Base-by-base conservation (phyloP, 2,797 vertebrate species). In the Otus scops region DNA sequence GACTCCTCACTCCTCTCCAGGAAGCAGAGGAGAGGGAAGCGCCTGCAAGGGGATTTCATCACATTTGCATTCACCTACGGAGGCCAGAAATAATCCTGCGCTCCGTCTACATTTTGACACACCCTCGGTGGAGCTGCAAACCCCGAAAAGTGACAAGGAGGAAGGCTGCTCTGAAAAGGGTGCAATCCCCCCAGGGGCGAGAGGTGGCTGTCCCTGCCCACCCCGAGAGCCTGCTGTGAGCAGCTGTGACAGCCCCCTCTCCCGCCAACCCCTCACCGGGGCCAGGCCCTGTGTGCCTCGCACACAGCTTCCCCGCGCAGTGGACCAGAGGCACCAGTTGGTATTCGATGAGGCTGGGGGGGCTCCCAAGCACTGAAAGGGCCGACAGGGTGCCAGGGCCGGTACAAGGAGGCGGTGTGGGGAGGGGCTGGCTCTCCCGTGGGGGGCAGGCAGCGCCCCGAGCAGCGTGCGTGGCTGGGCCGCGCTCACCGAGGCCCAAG, bases 141-240 rank as follows among this genome's bases (percentile, higher is more conserved):
- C 18, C 45, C 16, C 28, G 4, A 9, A 51, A 9, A 34, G 34
- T 34, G 28, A 27, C 1, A 10, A 38, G 10, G 5, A 32, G 32
- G 32, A 61, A 14, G 30, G 38, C 39, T 27, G 34, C 7, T 32
- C 10, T 22, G 32, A 15, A 11, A 53, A 13, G 20, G 21, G 7
- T 19, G 8, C 43, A 30, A 3, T 7, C 23, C 39, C 8, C 15
- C 0, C 28, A 18, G 18, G 22, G 43, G 8, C 0, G 1, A 18
- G 30, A 13, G 21, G 9, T 1, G 1, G 20, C 77, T 32, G 9
- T 21, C 20, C 27, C 27, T 57, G 45, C 23, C 18, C 15, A 1
- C 7, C 22, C 56, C 26, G 17, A 28, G 38, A 24, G 27, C 13
- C 32, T 32, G 56, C 9, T 5, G 20, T 10, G 36, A 10, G n/a